Conservation (phyloP, 2,113 vertebrate genomes). For the Mastomys coucha region DNA sequence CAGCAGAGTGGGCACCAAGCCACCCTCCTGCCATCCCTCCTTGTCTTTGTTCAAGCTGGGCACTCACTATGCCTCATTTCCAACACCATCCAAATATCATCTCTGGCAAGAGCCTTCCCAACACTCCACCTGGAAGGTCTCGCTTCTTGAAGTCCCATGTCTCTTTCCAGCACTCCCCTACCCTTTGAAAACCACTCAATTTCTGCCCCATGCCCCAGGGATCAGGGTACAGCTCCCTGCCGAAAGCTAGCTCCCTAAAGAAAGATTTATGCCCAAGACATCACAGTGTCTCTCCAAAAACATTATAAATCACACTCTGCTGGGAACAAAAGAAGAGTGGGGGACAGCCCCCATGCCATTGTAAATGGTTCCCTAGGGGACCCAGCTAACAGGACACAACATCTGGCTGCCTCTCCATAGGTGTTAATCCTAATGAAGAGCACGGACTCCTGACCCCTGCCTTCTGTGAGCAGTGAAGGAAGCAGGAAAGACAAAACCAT, state of each 20-base stretch:
- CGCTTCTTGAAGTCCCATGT: background rate
- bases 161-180: background rate
- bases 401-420: background rate
- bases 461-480: background rate
- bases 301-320: background rate
- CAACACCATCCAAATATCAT: background rate
- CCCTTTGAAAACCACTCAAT: background rate
- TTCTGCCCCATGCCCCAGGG: background rate
- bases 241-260: background rate
- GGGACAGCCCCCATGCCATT: background rate
- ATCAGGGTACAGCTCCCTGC: no score
- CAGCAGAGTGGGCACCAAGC: background rate
- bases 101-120: background rate
- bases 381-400: background rate
- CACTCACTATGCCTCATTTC: background rate
- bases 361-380: background rate
- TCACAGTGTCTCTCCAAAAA: background rate
- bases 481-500: background rate
- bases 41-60: background rate
- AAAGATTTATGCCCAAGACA: background rate
- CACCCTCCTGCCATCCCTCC: rapidly evolving
- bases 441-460: background rate
- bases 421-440: background rate
- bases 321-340: background rate
- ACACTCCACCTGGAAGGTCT: background rate